These are phyloP conservation scores for Lemur catta DNA, from an alignment of 2,797 vertebrate species.

Conservation along the genomic window DNA sequence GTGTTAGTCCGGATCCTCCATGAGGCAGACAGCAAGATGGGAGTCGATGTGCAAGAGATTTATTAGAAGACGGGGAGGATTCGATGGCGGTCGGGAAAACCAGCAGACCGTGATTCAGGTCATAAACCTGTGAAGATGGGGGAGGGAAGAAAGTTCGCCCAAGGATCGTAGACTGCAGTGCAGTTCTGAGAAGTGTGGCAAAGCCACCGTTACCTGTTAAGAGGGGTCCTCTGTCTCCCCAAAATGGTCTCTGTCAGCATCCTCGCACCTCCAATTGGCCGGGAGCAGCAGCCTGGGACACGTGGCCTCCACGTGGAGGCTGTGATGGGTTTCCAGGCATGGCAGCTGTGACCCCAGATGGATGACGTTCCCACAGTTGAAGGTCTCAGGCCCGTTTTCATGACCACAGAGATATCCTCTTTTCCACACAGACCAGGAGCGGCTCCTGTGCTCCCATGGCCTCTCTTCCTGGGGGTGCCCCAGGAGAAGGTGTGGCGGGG, in stretches of 20 bases:
- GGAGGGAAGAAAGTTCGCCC: background rate
- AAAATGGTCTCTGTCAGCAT: background rate
- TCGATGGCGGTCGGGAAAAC: background rate
- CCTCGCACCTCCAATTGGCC: too few relatives aligned
- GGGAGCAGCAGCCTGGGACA: background rate
- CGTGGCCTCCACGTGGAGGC: background rate
- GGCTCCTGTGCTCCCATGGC: too few relatives aligned
- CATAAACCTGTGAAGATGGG: background rate
- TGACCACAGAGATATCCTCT: too few relatives aligned
- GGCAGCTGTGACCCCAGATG: background rate
- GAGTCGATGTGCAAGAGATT: background rate
- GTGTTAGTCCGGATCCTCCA: background rate
- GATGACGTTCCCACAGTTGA: background rate
- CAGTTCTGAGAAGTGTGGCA: background rate
- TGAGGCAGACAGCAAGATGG: background rate
- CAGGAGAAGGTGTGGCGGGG: background rate
- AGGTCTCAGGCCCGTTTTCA: background rate
- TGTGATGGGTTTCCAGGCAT: too few relatives aligned
- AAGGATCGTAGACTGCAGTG: too few relatives aligned
- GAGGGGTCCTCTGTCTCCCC: background rate
- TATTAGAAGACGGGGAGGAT: background rate
- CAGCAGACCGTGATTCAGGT: too few relatives aligned
- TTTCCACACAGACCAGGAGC: background rate
- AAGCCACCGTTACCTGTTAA: background rate
- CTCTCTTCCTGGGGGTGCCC: background rate